phyloP scores from a whole-genome alignment of 2,888 invertebrate genomes.

The Quadroppia sp. region DNA sequence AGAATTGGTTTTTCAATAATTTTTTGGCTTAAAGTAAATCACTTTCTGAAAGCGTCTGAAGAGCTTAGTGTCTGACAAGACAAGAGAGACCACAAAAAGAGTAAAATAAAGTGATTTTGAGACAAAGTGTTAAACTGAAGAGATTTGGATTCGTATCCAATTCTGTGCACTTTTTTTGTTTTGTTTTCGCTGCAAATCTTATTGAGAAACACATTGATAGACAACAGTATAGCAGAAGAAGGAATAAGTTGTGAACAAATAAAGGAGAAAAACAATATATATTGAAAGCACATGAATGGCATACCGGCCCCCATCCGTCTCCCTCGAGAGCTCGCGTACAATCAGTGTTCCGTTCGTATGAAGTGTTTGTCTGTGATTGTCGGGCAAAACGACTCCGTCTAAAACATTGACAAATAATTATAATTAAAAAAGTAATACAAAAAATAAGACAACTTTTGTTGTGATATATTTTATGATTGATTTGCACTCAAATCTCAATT shows the following conservation, averaged over 20 bases:
- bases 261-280: constrained; percentile 10
- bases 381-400: constrained; percentile 78
- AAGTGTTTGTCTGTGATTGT: constrained; percentile 78
- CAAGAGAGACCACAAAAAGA: constrained; percentile 5
- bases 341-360: constrained; percentile 79
- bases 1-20: too few species aligned
- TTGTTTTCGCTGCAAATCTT: constrained; percentile 15
- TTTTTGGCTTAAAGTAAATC: constrained; percentile 7
- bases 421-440: too few species aligned
- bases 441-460: background rate
- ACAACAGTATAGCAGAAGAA: background rate
- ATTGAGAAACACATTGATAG: constrained; percentile 5
- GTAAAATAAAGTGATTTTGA: constrained; percentile 23
- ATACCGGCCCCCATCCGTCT: constrained; percentile 73
- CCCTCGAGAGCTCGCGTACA: constrained; percentile 75
- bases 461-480: background rate
- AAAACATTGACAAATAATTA: constrained; percentile 47
- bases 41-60: background rate
- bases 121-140: constrained; percentile 10
- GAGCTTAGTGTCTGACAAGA: constrained; percentile 11
- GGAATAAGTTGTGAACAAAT: background rate
- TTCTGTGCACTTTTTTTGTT: background rate
- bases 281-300: too few species aligned
- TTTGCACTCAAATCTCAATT: background rate
- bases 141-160: constrained; percentile 9